A percentile compares a stretch with the other conserved stretches of the same genome.
Evolutionary conservation across 2,113 vertebrate species (phyloP).

Genomic region (Machaerirhynchus nigripectus): DNA sequence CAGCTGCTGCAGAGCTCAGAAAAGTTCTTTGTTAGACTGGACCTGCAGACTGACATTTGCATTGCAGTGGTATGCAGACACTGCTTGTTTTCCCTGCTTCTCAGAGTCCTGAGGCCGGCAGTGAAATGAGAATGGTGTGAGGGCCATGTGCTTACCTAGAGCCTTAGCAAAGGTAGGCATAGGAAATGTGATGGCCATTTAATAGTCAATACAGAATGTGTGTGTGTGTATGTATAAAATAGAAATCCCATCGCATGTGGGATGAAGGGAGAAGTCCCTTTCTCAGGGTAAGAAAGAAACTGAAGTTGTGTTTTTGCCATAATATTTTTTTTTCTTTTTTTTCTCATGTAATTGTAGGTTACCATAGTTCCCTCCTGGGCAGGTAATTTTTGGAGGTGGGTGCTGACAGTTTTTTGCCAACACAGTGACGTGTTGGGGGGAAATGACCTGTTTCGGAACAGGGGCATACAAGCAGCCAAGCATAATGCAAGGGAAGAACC

Average conservation of each 20-base stretch:
- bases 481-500: neutral
- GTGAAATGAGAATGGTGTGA: neutral
- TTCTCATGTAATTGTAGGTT: neutral
- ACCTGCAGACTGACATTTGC: neutral
- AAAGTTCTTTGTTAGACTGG: neutral
- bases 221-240: neutral
- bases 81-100: neutral
- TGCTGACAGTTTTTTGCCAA: neutral
- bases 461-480: neutral
- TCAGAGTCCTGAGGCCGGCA: neutral
- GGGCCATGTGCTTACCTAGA: neutral
- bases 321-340: rapidly evolving
- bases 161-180: neutral
- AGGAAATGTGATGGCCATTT: neutral
- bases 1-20: neutral
- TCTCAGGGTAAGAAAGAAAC: neutral
- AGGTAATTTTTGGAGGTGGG: neutral
- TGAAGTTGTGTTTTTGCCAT: neutral
- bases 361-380: neutral
- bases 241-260: rapidly evolving
- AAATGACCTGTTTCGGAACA: neutral
- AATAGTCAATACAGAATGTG: neutral
- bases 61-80: rapidly evolving
- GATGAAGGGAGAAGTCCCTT: neutral
- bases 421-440: rapidly evolving